A percentile compares a stretch with the other conserved stretches of the same genome.
Conservation (phyloP, 2,888 invertebrate species). For the Eurytoma adleriae region DNA sequence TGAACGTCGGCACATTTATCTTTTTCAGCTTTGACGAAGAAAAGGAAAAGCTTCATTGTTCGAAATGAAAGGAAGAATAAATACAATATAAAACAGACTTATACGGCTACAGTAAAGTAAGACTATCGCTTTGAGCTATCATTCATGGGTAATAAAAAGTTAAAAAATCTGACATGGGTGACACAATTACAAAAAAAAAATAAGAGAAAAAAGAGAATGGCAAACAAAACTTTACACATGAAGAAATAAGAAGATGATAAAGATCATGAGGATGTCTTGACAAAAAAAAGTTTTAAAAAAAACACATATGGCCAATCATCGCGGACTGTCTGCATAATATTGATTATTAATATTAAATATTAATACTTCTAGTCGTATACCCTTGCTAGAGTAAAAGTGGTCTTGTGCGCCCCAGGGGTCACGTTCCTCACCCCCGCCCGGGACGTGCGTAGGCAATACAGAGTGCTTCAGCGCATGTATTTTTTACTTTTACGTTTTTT, state of each 20-base stretch:
- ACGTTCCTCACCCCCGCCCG: slow-evolving; percentile 55
- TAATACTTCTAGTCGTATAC: slow-evolving; percentile 76
- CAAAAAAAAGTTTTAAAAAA: slow-evolving; percentile 29
- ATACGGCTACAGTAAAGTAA: slow-evolving; percentile 45
- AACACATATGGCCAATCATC: slow-evolving; percentile 71
- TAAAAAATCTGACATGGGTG: slow-evolving; percentile 54
- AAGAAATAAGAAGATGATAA: slow-evolving; percentile 24
- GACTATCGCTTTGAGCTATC: slow-evolving; percentile 52
- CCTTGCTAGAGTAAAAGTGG: slow-evolving; percentile 74
- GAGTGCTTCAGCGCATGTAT: slow-evolving; percentile 71
- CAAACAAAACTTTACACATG: slow-evolving; percentile 39
- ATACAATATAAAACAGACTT: slow-evolving; percentile 55
- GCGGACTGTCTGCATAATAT: slow-evolving; percentile 69
- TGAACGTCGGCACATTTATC: slow-evolving; percentile 29
- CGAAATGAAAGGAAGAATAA: slow-evolving; percentile 50
- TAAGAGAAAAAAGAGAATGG: slow-evolving; percentile 45
- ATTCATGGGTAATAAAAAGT: slow-evolving; percentile 40
- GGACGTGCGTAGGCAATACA: slow-evolving; percentile 73
- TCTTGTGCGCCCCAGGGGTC: slow-evolving; percentile 70
- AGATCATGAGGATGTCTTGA: slow-evolving; percentile 17
- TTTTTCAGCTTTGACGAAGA: slow-evolving; percentile 19
- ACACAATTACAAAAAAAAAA: slow-evolving; percentile 50
- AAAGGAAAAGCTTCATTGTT: slow-evolving; percentile 44
- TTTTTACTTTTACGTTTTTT: slow-evolving; percentile 58
- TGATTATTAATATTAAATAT: slow-evolving; percentile 72